These are phyloP conservation scores for Andricus curvator DNA, from an alignment of 2,888 invertebrate species.

Conservation along the genomic window DNA sequence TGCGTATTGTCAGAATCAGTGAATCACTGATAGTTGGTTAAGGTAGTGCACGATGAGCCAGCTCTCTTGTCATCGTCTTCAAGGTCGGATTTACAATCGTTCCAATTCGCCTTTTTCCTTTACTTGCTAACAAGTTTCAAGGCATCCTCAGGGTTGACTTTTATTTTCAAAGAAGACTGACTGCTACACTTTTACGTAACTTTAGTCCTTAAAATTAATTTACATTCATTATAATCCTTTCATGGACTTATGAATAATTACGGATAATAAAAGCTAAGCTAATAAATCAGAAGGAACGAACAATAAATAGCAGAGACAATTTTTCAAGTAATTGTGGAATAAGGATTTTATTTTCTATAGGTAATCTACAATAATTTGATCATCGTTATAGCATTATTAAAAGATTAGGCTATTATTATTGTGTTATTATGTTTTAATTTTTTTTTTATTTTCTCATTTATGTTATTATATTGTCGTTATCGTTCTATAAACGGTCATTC, in stretches of 20 bases:
- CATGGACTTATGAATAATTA: background rate
- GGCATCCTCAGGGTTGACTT: constrained; percentile 28
- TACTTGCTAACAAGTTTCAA: constrained; percentile 34
- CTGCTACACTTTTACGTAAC: constrained; percentile 13
- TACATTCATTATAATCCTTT: background rate
- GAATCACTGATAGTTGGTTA: constrained; percentile 45
- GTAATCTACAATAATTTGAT: background rate
- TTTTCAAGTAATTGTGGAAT: too few species aligned
- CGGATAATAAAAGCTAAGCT: too few species aligned
- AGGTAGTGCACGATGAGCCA: constrained; percentile 60
- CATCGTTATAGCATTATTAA: constrained; percentile 12
- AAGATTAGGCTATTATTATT: constrained; percentile 13
- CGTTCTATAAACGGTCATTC: background rate
- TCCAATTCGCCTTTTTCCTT: constrained; percentile 44
- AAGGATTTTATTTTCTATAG: too few species aligned
- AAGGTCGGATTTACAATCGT: constrained; percentile 55
- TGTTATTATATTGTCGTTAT: constrained; percentile 20
- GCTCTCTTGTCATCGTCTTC: constrained; percentile 61
- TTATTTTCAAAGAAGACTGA: constrained; percentile 4
- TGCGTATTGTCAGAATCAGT: constrained; percentile 56
- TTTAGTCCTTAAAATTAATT: constrained; percentile 1
- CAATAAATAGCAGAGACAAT: too few species aligned
- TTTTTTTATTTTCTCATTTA: too few species aligned
- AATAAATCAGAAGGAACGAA: too few species aligned
- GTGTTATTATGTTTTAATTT: too few species aligned